Base-by-base conservation (phyloP, 2,888 invertebrate genomes). In the Incurvaria masculella region DNA sequence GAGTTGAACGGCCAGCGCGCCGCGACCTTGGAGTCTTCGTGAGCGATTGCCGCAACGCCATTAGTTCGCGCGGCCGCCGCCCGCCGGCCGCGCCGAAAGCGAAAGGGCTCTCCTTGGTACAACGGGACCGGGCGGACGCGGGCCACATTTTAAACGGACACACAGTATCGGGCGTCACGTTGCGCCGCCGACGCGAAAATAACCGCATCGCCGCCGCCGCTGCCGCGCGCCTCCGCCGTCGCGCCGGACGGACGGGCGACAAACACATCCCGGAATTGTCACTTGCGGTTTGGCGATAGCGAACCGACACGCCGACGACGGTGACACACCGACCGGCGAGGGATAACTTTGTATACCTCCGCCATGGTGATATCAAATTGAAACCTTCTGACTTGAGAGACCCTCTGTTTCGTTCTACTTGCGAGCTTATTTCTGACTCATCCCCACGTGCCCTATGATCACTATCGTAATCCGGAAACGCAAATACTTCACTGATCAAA, bases 1-100 rank as follows among this genome's bases (percentile, higher is more conserved):
- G 78, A 78, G 78, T 76, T 78, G 76, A 78, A 78, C 71, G 76
- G 69, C 74, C 33, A 33, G 11, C 33, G 33, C 23, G 23, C 73
- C 71, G 65, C 75, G 78, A 74, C 76, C 78, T 76, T 78, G 33
- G 33, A 8, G 33, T 33, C 33, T 33, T 33, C 33, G 33, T 33
- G 76, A 65, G 67, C 57, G 64, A 33, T 70, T 72, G 71, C 72
- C 71, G 63, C 49, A 47, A 33, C 33, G 8, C 33, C 33, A 33
- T 33, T 33, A 33, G 33, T 33, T 33, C 33, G 42, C 44, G 21
- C 27, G 3, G n/a, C 23, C 44, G 44, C 26, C 17, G 10, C 26
- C 44, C 23, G 4, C 26, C 43, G 21, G 10, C 21, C 68, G 64
- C 62, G 69, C 67, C 63, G 73, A 73, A 74, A 75, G 76, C 72